Base-by-base conservation (phyloP, 2,113 vertebrate species). In the Typhlomys cinereus region DNA sequence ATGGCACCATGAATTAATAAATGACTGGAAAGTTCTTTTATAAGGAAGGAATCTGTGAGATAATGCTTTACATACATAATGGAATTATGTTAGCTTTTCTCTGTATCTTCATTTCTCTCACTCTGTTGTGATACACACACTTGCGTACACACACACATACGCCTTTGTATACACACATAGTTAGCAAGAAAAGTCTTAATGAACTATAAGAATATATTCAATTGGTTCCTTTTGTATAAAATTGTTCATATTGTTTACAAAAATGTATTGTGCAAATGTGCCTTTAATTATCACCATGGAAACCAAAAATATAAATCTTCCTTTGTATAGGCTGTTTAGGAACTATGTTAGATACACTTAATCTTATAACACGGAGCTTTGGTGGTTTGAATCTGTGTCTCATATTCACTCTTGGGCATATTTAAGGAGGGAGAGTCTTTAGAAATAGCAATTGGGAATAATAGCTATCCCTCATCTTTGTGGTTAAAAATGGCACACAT, bases 301-400 rank as follows among this genome's bases (percentile, higher is more conserved):
- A 96, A 95, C 88, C 57, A 66, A 80, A 80, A 85, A 66, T 76
- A 88, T 85, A 95, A 95, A 79, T 88, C 57, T 41, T 46, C 52
- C 46, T 93, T 90, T 90, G 54, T 73, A 29, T 84, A 50, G 52
- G 14, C 25, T 83, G 21, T 52, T 41, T 17, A 76, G 80, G 48
- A 74, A 74, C 64, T 92, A 92, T 74, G 83, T 78, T 92, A 95
- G 95, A 91, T 74, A 71, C 34, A 66, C 62, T 97, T 95, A 92
- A 90, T 97, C 57, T 71, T 70, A 74, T 17, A 95, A 73, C 27
- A 82, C 12, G 62, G 50, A 94, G 90, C 71, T 15, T 80, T 85
- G 70, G 36, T 66, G 48, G 7, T 34, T 23, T 83, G 59, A 71
- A 76, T 73, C 52, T 90, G 46, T 74, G 41, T 73, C 57, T 88